Conservation (phyloP, 2,797 vertebrate species). For the Hephaestus fuliginosus region DNA sequence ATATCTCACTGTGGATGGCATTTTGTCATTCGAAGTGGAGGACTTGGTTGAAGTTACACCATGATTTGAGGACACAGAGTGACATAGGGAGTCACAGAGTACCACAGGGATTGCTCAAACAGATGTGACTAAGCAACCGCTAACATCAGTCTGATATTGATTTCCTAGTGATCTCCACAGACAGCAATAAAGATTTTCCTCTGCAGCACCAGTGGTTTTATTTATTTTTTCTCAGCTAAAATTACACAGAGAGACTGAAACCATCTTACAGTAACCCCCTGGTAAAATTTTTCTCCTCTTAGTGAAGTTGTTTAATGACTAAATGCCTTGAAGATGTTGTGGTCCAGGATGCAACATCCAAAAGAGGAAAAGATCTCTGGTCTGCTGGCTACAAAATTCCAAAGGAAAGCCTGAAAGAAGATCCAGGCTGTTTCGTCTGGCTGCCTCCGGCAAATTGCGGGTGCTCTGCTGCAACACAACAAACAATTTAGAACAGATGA, state of each 20-base stretch:
- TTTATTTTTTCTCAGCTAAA: not conserved
- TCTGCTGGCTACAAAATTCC: not conserved
- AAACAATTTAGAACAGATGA: conserved; percentile 42
- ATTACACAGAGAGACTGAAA: not conserved
- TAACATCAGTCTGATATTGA: not conserved
- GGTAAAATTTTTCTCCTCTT: not conserved
- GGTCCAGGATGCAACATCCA: not conserved
- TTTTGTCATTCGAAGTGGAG: not conserved
- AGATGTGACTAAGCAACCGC: not conserved
- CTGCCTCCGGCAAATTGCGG: conserved; percentile 38
- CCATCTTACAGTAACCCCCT: not conserved
- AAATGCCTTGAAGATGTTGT: not conserved
- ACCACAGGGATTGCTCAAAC: not conserved
- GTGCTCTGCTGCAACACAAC: conserved; percentile 40
- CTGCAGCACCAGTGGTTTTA: not conserved
- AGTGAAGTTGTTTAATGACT: not conserved
- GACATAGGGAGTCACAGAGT: too few species aligned
- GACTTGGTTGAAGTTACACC: not conserved
- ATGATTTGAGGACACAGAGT: not conserved
- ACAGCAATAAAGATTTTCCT: not conserved
- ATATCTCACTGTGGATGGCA: not conserved
- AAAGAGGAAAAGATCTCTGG: not conserved
- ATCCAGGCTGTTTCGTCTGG: not conserved
- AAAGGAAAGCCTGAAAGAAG: not conserved
- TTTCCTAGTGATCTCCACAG: not conserved